Percentiles rank a stretch among this genome's conserved stretches.
phyloP scores from a whole-genome alignment of 2,797 vertebrate genomes.

The Coregonus sp. region DNA sequence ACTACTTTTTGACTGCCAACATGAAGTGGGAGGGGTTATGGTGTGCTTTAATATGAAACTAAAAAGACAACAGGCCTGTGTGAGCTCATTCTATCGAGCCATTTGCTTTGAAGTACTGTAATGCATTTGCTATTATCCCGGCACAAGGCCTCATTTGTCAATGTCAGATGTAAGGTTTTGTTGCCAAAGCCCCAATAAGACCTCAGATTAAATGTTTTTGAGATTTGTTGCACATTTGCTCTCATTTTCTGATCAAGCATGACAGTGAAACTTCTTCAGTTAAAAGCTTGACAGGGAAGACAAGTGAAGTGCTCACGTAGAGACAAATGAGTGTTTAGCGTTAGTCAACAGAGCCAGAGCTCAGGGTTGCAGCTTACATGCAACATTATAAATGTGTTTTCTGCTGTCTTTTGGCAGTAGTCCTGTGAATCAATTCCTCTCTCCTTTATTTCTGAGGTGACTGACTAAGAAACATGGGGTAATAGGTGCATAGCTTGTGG shows the following conservation, averaged over 20 bases:
- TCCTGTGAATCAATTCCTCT: not conserved
- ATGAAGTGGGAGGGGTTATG: not conserved
- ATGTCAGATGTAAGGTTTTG: conserved; percentile 66
- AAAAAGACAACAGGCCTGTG: conserved; percentile 3
- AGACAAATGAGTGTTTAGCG: not conserved
- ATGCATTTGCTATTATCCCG: conserved; percentile 65
- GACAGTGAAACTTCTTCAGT: conserved; percentile 22
- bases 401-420: not conserved
- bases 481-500: not conserved
- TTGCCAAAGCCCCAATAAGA: conserved; percentile 66
- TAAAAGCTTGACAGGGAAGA: not conserved
- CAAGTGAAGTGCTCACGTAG: not conserved
- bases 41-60: not conserved
- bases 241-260: conserved; percentile 47
- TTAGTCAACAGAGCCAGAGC: not conserved
- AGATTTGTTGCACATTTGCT: conserved; percentile 67
- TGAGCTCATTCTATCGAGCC: conserved; percentile 60
- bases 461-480: not conserved
- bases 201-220: conserved; percentile 65
- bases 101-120: conserved; percentile 67
- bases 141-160: conserved; percentile 69
- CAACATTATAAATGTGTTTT: not conserved
- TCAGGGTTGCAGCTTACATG: not conserved
- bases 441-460: not conserved
- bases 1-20: no score